Conservation (phyloP, 2,113 vertebrate species). For the Hippopotamus amphibius region DNA sequence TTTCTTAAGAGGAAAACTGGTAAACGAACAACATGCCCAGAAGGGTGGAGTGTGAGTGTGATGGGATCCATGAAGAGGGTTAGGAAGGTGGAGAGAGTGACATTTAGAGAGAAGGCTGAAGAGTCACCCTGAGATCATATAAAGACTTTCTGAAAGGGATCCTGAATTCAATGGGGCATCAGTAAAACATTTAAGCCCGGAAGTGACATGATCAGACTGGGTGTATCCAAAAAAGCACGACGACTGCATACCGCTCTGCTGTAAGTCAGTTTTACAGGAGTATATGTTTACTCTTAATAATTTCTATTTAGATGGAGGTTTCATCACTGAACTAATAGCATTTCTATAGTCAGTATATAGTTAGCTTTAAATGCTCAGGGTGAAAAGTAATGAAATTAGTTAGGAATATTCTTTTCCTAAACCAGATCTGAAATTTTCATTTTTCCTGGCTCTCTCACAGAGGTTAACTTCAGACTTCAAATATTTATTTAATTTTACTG, state of each 20-base stretch:
- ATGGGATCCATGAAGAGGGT: neutral
- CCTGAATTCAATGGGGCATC: neutral
- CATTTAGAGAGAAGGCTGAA: neutral
- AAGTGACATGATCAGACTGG: neutral
- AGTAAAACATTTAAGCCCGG: neutral
- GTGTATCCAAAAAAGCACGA: neutral
- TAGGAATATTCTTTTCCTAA: neutral
- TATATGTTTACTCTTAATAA: neutral
- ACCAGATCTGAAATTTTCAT: slow-evolving; percentile 44
- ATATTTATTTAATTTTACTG: slow-evolving; percentile 82
- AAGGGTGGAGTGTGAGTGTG: neutral
- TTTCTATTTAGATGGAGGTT: neutral
- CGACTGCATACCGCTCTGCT: too few species aligned
- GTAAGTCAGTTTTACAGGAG: neutral
- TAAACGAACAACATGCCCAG: fast-evolving
- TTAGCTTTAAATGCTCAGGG: neutral
- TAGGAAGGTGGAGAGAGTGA: too few species aligned
- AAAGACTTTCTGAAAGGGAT: neutral
- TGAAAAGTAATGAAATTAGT: neutral
- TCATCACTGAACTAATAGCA: neutral
- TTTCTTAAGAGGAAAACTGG: neutral
- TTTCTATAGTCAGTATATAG: neutral
- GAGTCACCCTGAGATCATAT: neutral
- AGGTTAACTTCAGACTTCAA: slow-evolving; percentile 73
- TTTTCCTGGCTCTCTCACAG: slow-evolving; percentile 54